These are phyloP conservation scores for Caenorhabditis doughertyi DNA, from an alignment of 2,888 invertebrate species.

Conservation along the genomic window DNA sequence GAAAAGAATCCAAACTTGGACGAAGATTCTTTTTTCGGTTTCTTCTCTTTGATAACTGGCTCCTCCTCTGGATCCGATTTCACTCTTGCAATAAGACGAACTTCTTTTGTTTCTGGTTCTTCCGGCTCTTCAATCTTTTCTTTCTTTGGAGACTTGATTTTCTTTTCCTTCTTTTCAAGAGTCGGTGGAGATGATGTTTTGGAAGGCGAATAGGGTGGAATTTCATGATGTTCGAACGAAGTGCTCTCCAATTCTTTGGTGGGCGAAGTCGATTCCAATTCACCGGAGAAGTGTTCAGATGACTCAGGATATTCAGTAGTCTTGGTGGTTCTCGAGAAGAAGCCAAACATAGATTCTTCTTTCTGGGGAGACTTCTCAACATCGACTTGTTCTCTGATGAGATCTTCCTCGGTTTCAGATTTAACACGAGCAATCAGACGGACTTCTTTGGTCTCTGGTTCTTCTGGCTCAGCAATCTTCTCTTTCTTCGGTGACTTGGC, in stretches of 20 bases:
- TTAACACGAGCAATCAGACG: constrained; percentile 51
- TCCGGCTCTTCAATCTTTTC: constrained; percentile 26
- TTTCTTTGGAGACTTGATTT: constrained; percentile 10
- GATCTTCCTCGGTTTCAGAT: constrained; percentile 21
- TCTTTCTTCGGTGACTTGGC: constrained; percentile 43
- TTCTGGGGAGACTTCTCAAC: constrained; percentile 35
- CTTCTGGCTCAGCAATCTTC: constrained; percentile 33
- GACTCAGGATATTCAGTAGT: constrained; percentile 18
- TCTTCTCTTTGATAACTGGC: constrained; percentile 11
- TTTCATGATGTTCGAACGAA: constrained; percentile 29
- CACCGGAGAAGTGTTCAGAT: constrained; percentile 54
- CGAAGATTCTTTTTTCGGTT: constrained; percentile 18
- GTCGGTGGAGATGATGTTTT: background rate
- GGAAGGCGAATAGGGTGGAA: constrained; percentile 43
- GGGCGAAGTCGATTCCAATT: constrained; percentile 38
- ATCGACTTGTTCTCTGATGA: constrained; percentile 2
- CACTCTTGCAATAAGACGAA: constrained; percentile 40
- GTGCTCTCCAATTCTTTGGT: constrained; percentile 35
- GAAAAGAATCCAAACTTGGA: constrained; percentile 53
- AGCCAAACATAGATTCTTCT: constrained; percentile 5
- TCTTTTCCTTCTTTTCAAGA: background rate
- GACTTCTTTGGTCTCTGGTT: constrained; percentile 47
- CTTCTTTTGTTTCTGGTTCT: constrained; percentile 48
- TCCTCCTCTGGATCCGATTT: constrained; percentile 28
- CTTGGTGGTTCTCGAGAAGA: constrained; percentile 13